Evolutionary conservation across 1,140 invertebrate genomes (phyloP), one percentile per base, ranked within the genome.

Genomic region (Gryon sp.): DNA sequence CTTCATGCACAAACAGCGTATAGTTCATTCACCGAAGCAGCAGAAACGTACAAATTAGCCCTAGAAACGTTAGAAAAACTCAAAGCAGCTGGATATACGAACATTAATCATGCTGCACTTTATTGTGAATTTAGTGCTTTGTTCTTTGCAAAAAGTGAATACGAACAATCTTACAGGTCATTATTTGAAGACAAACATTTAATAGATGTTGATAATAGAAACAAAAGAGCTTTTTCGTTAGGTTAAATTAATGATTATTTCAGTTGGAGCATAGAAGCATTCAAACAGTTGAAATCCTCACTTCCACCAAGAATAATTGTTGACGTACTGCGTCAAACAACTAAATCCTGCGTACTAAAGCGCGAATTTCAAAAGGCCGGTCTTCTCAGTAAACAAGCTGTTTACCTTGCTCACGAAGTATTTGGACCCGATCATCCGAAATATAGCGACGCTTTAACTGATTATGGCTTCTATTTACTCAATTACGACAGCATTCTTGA

Each of bases 381-480:
- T 79, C 83, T 95, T 20, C 87, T 97, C 12, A 95, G 97, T 69
- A 92, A 92, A 75, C 93, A 96, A 89, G 96, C 95, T 6, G 92
- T 96, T 14, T 90, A 91, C 63, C 89, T 93, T 59, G 93, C 95
- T 0, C 91, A 92, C 60, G 92, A 93, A 87, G 82, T 91, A 24
- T 95, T 94, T 88, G 93, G 93, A 2, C 82, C 87, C 0, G 83
- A 91, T 38, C 94, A 97, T 90, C 95, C 94, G 18, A 93, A 93
- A 75, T 94, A 95, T 83, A 93, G 95, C 20, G 94, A 96, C 83
- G 92, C 94, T 18, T 88, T 98, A 24, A 90, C 95, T 50, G 95
- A 97, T 89, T 97, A 95, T 85, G 96, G 95, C 43, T 97, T 95
- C 90, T 97, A 95, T 83, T 89, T 97, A 77, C 90, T 97, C 26